Evolutionary conservation across 2,113 vertebrate genomes (phyloP), one percentile per base, ranked within the genome.

Genomic region (Crotalus helleri): DNA sequence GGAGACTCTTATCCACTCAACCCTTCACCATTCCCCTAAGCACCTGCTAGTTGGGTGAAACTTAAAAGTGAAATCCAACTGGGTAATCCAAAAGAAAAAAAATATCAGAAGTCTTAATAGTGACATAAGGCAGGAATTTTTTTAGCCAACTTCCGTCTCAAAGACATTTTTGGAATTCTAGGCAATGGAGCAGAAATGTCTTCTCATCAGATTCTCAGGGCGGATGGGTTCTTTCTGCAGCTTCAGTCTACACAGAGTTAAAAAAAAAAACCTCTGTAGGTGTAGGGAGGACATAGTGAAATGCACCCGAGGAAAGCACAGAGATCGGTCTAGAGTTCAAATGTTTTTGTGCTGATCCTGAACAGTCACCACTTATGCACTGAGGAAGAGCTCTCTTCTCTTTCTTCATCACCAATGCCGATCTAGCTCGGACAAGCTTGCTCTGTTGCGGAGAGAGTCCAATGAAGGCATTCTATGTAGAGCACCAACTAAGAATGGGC

Each of bases 191-290:
- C 4, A 86, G 90, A 54, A 92, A 85, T 87, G 29, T 46, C 89
- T 91, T 7, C 87, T 0, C 0, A 91, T 0, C 0, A 91, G 89
- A 85, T 4, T 10, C 26, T 92, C 53, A 5, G 53, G 3, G 74
- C 0, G 1, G 55, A 33, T 0, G 0, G 85, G 91, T 64, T 57
- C 11, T 13, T 64, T 26, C 12, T 17, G 33, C 53, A 5, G 33
- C 12, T 64, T 51, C 23, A 4, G 17, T 29, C 39, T 24, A 46
- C 24, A 7, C 24, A 15, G 26, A 17, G 17, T 88, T 39, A 39
- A 39, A 33, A 88, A 55, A 51, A n/a, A 0, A 39, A 3, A 29
- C 33, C 53, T 54, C 17, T 53, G 85, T 29, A 87, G 49, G 85
- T n/a, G 24, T 87, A 29, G 49, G 85, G 49, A 51, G 85, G 24